Base-by-base conservation (phyloP, 2,888 invertebrate species). In the Linnaemya tessellans region DNA sequence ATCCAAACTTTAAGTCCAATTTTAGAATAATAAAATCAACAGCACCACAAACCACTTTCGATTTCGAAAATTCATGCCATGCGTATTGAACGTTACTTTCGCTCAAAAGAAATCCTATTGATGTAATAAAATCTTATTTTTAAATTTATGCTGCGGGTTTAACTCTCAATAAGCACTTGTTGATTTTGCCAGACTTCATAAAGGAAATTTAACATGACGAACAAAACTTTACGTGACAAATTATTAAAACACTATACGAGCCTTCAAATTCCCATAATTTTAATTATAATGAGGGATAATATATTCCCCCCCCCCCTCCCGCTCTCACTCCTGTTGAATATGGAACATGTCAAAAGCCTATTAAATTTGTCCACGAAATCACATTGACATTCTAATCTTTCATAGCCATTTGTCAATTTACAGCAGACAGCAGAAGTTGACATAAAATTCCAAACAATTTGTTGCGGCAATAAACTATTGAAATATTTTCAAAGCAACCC, bases 381-480 rank as follows among this genome's bases (percentile, higher is more conserved):
- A 9, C 15, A 22, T 1, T 5, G 43, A 70, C 41, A 71, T 51
- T 79, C 64, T 64, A 56, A 80, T 71, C 51, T 54, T 62, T 71
- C 25, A 54, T 64, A n/a, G 43, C 54, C 43, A 43, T 71, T 56
- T 80, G 64, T 54, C 71, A 64, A 62, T 54, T 54, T 15, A 7
- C 11, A 65, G n/a, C 51, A 60, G 13, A 49, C 8, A n/a, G 7
- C 25, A 62, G 18, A 79, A 79, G 71, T 65, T 54, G 30, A 80
- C 64, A 80, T 8, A 35, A 43, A 80, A 71, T 64, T 54, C 46
- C 71, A 71, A 56, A 80, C 56, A 71, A 70, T 80, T 64, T 80
- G 70, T 38, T 46, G 9, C 3, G 15, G 13, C 62, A 54, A 20
- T 71, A 71, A 71, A 64, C 56, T 64, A 79, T 80, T 51, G 30